phyloP scores from a whole-genome alignment of 2,113 vertebrate genomes.

The Cyanocitta stelleri region DNA sequence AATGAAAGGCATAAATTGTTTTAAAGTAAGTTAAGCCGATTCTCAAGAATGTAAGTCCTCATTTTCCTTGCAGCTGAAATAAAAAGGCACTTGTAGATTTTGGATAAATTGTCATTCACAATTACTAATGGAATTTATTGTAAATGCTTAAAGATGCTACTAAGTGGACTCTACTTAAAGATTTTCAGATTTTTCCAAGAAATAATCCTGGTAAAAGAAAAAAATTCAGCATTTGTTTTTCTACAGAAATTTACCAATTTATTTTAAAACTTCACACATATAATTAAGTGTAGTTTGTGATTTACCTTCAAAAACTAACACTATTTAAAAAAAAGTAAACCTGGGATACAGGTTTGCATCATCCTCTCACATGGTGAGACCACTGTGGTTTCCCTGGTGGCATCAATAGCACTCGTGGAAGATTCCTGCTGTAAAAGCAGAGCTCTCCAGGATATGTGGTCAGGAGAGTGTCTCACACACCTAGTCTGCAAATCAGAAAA shows the following conservation, averaged over 20 bases:
- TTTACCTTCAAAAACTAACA: not conserved
- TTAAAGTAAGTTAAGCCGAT: not conserved
- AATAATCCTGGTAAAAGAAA: not conserved
- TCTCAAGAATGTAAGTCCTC: not conserved
- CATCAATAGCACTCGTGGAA: not conserved
- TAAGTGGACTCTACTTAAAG: not conserved
- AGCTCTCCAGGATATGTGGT: not conserved
- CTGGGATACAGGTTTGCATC: not conserved
- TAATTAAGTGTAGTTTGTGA: not conserved
- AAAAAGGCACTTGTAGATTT: not conserved
- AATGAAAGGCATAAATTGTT: not conserved
- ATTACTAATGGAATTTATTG: not conserved
- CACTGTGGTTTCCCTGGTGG: not conserved
- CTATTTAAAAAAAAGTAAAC: not conserved
- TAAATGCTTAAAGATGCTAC: not conserved
- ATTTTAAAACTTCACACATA: not conserved
- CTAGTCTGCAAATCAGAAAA: accelerated
- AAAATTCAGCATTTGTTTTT: not conserved
- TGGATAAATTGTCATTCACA: not conserved
- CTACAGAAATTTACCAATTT: not conserved
- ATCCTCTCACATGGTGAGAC: not conserved
- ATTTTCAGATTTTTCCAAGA: not conserved
- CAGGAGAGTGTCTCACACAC: accelerated
- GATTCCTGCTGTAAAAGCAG: not conserved
- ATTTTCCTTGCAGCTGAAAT: not conserved